These are phyloP conservation scores for Neopelma chrysocephalum DNA, from an alignment of 2,797 vertebrate genomes.

Conservation along the genomic window DNA sequence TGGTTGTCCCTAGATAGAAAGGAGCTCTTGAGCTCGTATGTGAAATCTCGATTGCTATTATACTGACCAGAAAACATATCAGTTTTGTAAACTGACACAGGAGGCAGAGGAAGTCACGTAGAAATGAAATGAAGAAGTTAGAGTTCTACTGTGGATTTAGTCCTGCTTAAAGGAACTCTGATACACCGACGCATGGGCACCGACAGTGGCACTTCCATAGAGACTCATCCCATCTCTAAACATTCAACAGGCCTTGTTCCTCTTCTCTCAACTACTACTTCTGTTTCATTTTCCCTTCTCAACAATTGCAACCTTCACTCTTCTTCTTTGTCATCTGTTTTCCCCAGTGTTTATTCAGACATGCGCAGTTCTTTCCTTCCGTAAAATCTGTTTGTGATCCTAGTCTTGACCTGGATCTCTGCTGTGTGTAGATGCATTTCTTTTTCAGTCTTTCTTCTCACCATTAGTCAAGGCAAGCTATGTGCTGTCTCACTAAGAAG, in stretches of 20 bases:
- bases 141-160: background rate
- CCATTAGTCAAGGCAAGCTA: background rate
- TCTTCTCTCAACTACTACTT: background rate
- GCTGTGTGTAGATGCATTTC: background rate
- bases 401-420: background rate
- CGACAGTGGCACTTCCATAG: background rate
- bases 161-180: background rate
- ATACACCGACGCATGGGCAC: background rate
- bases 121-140: background rate
- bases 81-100: background rate
- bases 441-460: background rate
- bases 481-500: background rate
- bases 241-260: background rate
- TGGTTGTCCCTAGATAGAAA: background rate
- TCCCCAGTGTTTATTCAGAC: background rate
- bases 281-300: background rate
- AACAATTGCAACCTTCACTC: background rate
- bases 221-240: background rate
- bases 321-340: background rate
- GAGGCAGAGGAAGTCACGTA: background rate
- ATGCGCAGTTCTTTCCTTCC: background rate
- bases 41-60: background rate
- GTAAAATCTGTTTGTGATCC: background rate
- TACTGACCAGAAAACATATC: background rate
- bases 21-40: accelerated